phyloP scores from a whole-genome alignment of 2,113 vertebrate species.

The Notothenia coriiceps region DNA sequence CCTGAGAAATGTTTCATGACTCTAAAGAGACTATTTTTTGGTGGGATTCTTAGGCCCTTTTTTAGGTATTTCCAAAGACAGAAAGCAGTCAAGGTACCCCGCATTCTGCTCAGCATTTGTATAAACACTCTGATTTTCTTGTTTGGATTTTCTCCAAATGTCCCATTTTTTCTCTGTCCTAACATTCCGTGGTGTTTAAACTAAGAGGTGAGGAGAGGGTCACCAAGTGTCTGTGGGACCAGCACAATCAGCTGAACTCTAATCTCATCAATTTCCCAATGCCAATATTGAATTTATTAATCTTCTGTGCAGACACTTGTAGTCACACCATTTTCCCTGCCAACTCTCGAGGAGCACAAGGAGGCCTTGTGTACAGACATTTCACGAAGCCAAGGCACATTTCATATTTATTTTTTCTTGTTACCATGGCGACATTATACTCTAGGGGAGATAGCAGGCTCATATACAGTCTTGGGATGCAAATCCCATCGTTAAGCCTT shows the following conservation, averaged over 20 bases:
- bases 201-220: slow-evolving; percentile 49
- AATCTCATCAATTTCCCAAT: slow-evolving; percentile 70
- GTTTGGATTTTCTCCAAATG: slow-evolving; percentile 54
- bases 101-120: slow-evolving; percentile 21
- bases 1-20: neutral
- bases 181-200: slow-evolving; percentile 66
- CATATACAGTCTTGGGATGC: slow-evolving; percentile 49
- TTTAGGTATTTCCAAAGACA: slow-evolving; percentile 6
- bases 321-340: slow-evolving; percentile 36
- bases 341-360: slow-evolving; percentile 59
- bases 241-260: slow-evolving; percentile 35
- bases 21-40: neutral
- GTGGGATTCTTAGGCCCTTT: slow-evolving; percentile 4
- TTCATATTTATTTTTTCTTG: slow-evolving; percentile 66
- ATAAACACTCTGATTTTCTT: slow-evolving; percentile 55
- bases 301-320: slow-evolving; percentile 64
- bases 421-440: slow-evolving; percentile 71
- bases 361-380: slow-evolving; percentile 59
- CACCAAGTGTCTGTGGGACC: slow-evolving; percentile 26
- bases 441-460: slow-evolving; percentile 48
- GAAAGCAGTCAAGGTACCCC: neutral
- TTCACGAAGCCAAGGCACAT: slow-evolving; percentile 51
- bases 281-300: slow-evolving; percentile 76
- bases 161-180: slow-evolving; percentile 51
- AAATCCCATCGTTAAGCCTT: slow-evolving; percentile 61